Percentiles rank a stretch among this genome's conserved stretches.
phyloP scores from a whole-genome alignment of 2,797 vertebrate genomes.

The Xenops minutus region DNA sequence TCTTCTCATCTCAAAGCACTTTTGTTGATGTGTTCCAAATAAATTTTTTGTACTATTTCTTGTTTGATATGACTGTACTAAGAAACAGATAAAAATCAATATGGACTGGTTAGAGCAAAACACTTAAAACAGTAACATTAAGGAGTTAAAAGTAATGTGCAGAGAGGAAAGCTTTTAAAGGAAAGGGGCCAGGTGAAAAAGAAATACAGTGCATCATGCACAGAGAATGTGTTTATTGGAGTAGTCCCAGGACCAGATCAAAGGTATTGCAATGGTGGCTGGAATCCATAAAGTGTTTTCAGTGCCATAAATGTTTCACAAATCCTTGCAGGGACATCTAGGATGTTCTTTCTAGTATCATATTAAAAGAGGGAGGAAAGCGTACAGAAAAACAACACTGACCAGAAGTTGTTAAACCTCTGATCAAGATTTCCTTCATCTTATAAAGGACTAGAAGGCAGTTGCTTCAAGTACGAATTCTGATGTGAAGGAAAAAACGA shows the following conservation, averaged over 20 bases:
- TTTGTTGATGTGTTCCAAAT: background rate
- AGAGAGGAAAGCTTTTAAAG: background rate
- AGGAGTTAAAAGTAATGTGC: background rate
- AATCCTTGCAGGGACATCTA: background rate
- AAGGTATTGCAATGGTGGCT: constrained; percentile 25
- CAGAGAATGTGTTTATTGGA: constrained; percentile 57
- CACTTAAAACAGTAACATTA: background rate
- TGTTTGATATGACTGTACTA: background rate
- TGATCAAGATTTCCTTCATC: constrained; percentile 16
- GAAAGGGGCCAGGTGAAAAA: constrained; percentile 34
- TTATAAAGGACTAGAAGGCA: background rate
- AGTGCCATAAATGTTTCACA: constrained; percentile 29
- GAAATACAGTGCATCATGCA: constrained; percentile 26
- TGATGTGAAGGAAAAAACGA: background rate
- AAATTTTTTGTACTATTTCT: background rate
- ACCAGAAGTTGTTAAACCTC: background rate
- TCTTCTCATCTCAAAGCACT: background rate
- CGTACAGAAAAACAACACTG: background rate
- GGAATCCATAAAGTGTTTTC: constrained; percentile 31
- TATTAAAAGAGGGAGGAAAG: background rate
- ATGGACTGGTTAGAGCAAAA: background rate
- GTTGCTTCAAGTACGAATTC: background rate
- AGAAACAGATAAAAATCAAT: background rate
- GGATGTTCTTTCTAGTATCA: background rate
- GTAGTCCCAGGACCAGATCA: constrained; percentile 42